These are phyloP conservation scores for Eledone cirrhosa DNA, from an alignment of 2,888 invertebrate genomes.

Conservation along the genomic window DNA sequence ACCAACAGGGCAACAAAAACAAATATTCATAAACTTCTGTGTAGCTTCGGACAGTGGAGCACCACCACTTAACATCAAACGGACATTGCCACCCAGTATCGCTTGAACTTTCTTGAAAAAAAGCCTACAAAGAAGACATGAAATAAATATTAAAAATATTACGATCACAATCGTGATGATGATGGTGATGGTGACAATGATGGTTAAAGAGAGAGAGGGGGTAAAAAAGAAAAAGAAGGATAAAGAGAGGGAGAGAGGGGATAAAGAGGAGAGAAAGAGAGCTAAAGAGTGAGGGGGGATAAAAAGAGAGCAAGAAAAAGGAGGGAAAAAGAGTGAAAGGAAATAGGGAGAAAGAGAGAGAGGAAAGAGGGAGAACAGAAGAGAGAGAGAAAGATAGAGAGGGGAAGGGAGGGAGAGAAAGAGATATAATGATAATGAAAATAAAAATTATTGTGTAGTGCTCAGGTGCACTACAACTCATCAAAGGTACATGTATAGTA, in stretches of 20 bases:
- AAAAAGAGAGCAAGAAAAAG: neutral
- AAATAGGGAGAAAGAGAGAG: neutral
- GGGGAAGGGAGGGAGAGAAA: neutral
- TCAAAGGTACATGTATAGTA: too few species aligned
- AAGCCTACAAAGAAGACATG: conserved; percentile 66
- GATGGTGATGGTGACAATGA: too few species aligned
- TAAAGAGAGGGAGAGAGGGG: neutral
- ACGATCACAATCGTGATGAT: neutral
- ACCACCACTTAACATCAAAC: conserved; percentile 90
- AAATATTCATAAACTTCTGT: conserved; percentile 90
- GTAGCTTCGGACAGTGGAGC: conserved; percentile 96
- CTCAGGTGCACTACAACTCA: too few species aligned
- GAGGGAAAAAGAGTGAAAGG: too few species aligned
- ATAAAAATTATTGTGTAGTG: too few species aligned
- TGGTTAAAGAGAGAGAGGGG: neutral
- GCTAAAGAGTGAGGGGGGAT: neutral
- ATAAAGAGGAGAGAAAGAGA: neutral
- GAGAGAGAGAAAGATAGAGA: neutral
- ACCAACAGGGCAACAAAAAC: conserved; percentile 87
- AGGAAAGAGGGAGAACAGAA: neutral
- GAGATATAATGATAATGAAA: too few species aligned
- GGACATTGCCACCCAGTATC: conserved; percentile 84
- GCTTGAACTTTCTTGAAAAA: conserved; percentile 75
- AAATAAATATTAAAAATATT: neutral
- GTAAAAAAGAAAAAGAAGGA: too few species aligned